Evolutionary conservation across 2,113 vertebrate genomes (phyloP), one percentile per base, ranked within the genome.

Genomic region (Oriolus oriolus): DNA sequence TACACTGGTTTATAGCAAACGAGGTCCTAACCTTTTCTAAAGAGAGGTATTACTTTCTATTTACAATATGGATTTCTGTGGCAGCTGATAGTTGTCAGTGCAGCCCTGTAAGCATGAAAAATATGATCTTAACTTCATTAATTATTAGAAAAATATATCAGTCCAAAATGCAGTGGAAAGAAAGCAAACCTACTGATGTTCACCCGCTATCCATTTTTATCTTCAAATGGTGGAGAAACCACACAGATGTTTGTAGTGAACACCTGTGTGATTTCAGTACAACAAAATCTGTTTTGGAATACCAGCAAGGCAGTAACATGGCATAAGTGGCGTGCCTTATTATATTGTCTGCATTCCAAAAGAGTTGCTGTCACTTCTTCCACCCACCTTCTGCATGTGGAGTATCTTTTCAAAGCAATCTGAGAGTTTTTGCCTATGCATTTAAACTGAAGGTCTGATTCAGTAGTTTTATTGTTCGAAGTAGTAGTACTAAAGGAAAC

Each of bases 331-430:
- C 0, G 0, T 52, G 78, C 39, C 5, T 5, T 81, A 54, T 96
- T 88, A 84, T 84, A 54, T 64, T 86, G 64, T 88, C 85, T 93
- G 22, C 0, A 0, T 81, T 88, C 76, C 65, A 56, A 56, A 94
- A 75, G 87, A 93, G 71, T 71, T 3, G 8, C 73, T 96, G 91
- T 88, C 93, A 94, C 88, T 83, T 89, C 44, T 92, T 87, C 90
- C 76, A 93, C 90, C 90, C 92, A 96, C 90, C 53, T 28, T 71
- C 64, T 78, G 53, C 76, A 39, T 60, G 47, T 78, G 56, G 68
- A 92, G 59, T 64, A 54, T 74, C 79, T 95, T 92, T 89, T 87
- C 52, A 92, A 53, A 95, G 91, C 70, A 86, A 53, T 84, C 57
- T 73, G 81, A 79, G 65, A 84, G 52, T 64, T 91, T 86, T 84